Evolutionary conservation across 2,113 vertebrate species (phyloP).

Genomic region (Chionodraco myersi): DNA sequence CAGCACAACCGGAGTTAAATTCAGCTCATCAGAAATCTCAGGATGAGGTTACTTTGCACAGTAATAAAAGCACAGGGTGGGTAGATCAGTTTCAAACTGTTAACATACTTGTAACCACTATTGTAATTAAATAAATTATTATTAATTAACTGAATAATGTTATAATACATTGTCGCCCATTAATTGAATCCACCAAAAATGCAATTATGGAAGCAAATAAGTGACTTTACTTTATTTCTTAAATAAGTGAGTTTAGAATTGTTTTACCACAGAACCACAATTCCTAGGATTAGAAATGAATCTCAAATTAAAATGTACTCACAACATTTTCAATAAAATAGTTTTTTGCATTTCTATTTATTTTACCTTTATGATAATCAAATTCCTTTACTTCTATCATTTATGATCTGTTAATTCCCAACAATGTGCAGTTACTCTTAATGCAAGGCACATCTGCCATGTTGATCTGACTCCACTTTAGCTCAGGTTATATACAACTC

Average conservation of each 20-base stretch:
- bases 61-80: slow-evolving; percentile 32
- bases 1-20: slow-evolving; percentile 2
- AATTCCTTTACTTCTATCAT: neutral
- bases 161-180: neutral
- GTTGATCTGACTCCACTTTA: slow-evolving; percentile 16
- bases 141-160: too few relatives aligned
- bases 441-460: neutral
- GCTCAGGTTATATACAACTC: slow-evolving; percentile 11
- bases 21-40: neutral
- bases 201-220: neutral
- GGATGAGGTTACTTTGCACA: slow-evolving; percentile 24
- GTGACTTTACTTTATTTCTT: neutral
- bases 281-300: neutral
- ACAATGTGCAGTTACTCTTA: slow-evolving; percentile 8
- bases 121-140: neutral
- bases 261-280: neutral
- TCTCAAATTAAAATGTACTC: neutral
- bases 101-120: neutral
- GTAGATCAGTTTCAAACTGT: slow-evolving; percentile 20
- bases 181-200: neutral
- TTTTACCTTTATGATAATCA: neutral
- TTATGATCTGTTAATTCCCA: neutral
- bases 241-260: neutral
- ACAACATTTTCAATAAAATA: neutral
- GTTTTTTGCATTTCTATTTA: neutral